Conservation (phyloP, 2,797 vertebrate genomes). For the Petrocephalus schoutedeni region DNA sequence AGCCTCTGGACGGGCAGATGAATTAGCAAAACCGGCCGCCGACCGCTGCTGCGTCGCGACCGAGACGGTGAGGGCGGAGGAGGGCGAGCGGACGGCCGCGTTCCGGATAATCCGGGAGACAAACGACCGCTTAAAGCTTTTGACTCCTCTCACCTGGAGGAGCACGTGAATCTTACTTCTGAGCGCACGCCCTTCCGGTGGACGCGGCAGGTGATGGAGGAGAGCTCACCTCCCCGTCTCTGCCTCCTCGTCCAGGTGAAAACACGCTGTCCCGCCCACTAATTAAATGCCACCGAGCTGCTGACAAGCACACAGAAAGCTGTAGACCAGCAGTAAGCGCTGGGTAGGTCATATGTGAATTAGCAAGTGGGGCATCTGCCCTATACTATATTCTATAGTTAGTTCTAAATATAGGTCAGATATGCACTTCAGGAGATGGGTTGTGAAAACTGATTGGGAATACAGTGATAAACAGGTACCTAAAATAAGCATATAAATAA, state of each 20-base stretch:
- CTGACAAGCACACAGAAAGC: not conserved
- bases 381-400: not conserved
- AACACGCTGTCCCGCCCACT: not conserved
- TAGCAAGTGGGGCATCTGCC: conserved; percentile 19
- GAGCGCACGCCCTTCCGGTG: not conserved
- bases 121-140: not conserved
- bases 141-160: not conserved
- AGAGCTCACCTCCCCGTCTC: not conserved
- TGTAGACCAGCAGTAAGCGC: not conserved
- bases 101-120: not conserved
- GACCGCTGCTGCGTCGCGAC: not conserved
- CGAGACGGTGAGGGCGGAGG: not conserved
- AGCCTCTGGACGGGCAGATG: not conserved
- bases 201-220: not conserved
- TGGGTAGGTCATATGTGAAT: conserved; percentile 19
- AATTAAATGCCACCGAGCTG: not conserved
- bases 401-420: conserved; percentile 10
- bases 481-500: not conserved
- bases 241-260: not conserved
- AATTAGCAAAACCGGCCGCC: not conserved
- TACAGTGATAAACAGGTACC: not conserved
- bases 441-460: not conserved
- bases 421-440: not conserved
- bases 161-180: not conserved
- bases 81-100: not conserved